phyloP scores from a whole-genome alignment of 2,113 vertebrate genomes.

The Spilogale gracilis region DNA sequence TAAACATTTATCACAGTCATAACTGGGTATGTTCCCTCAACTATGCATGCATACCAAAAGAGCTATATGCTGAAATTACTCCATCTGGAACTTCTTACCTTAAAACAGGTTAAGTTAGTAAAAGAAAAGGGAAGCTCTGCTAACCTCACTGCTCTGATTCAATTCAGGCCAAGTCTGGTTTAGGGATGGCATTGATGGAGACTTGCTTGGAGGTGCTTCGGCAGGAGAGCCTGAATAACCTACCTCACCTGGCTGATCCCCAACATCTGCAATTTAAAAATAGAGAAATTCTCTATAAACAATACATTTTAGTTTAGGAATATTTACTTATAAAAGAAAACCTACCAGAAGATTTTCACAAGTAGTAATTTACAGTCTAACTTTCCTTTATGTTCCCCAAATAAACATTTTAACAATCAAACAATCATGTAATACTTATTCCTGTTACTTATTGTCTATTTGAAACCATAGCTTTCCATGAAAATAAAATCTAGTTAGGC shows the following conservation, averaged over 20 bases:
- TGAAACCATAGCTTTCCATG: background rate
- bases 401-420: conserved; percentile 18
- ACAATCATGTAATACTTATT: background rate
- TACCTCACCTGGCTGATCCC: conserved; percentile 93
- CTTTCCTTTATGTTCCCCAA: conserved; percentile 33
- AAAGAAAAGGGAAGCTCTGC: conserved; percentile 77
- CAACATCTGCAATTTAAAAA: conserved; percentile 88
- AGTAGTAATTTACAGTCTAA: conserved; percentile 33
- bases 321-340: conserved; percentile 36
- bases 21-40: background rate
- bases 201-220: conserved; percentile 98
- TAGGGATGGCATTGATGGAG: conserved; percentile 99
- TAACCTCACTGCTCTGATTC: conserved; percentile 99
- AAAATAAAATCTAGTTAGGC: conserved; percentile 57
- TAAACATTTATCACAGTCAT: background rate
- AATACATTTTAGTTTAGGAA: conserved; percentile 51
- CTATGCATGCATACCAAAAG: background rate
- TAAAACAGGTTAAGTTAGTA: conserved; percentile 66
- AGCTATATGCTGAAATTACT: background rate
- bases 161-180: conserved; percentile 99
- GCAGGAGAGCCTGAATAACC: conserved; percentile 96
- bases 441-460: background rate
- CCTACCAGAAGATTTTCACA: conserved; percentile 4
- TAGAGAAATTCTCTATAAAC: conserved; percentile 78
- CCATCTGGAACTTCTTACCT: conserved; percentile 61